Evolutionary conservation across 2,797 vertebrate genomes (phyloP).

Genomic region (Valencia hispanica): DNA sequence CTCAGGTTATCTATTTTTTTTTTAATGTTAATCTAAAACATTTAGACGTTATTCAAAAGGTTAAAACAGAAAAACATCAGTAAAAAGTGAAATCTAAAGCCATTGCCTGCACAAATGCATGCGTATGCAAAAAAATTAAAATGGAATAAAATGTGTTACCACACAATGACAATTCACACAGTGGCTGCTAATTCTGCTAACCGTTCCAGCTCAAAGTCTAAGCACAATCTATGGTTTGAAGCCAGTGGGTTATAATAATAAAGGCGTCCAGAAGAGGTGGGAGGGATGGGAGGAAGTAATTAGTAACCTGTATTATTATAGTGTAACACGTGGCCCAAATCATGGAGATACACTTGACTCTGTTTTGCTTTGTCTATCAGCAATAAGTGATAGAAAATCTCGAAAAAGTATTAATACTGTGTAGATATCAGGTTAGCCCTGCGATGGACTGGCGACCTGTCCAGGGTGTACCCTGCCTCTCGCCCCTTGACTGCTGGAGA

Average conservation of each 20-base stretch:
- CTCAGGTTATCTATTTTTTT: background rate
- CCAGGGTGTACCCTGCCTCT: too few relatives aligned
- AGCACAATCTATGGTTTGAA: constrained; percentile 35
- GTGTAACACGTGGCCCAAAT: constrained; percentile 62
- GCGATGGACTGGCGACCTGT: too few relatives aligned
- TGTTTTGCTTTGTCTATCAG: constrained; percentile 25
- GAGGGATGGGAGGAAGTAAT: constrained; percentile 63
- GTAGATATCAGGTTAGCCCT: background rate
- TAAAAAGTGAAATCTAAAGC: background rate
- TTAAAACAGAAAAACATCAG: background rate
- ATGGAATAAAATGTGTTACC: background rate
- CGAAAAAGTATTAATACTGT: constrained; percentile 9
- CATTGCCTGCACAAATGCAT: background rate
- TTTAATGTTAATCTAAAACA: background rate
- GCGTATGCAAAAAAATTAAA: background rate
- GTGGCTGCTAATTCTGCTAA: constrained; percentile 17
- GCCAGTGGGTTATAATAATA: constrained; percentile 59
- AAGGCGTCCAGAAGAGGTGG: constrained; percentile 54
- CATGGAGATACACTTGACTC: constrained; percentile 62
- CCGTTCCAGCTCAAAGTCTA: constrained; percentile 24
- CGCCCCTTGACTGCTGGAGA: too few relatives aligned
- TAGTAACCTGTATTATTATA: constrained; percentile 71
- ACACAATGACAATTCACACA: constrained; percentile 4
- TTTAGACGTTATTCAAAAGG: background rate
- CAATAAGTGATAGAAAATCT: background rate